Evolutionary conservation across 2,113 vertebrate species (phyloP).

Genomic region (Platichthys stellatus): DNA sequence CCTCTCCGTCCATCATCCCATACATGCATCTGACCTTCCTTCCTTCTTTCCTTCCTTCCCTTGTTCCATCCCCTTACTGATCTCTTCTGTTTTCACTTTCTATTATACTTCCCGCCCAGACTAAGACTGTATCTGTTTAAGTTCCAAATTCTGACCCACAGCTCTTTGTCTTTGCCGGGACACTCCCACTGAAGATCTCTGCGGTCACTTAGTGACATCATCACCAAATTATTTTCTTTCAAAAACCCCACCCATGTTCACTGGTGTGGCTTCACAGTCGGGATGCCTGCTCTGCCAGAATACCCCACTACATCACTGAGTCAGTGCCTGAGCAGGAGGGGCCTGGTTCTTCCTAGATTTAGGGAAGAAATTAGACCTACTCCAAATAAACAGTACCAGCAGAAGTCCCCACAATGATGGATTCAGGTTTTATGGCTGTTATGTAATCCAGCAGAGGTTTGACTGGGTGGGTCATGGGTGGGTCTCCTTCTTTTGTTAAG

Average conservation of each 20-base stretch:
- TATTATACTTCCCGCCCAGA: no score
- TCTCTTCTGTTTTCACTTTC: neutral
- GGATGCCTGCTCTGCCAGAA: constrained; percentile 40
- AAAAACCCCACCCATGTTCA: constrained; percentile 37
- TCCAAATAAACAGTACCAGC: constrained; percentile 25
- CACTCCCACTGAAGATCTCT: constrained; percentile 26
- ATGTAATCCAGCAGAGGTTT: constrained; percentile 31
- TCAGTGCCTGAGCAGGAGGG: constrained; percentile 13
- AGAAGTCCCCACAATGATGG: constrained; percentile 5
- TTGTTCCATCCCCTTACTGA: neutral
- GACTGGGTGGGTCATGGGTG: constrained; percentile 25
- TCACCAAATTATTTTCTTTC: neutral
- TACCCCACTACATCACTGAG: no score
- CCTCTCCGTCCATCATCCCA: neutral
- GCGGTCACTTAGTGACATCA: constrained; percentile 46
- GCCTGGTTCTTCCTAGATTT: constrained; percentile 15
- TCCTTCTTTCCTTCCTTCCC: constrained; percentile 4
- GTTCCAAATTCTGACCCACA: neutral
- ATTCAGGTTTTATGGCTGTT: constrained; percentile 3
- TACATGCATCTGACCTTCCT: constrained; percentile 14
- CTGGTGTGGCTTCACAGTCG: constrained; percentile 36
- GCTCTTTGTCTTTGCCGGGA: constrained; percentile 31
- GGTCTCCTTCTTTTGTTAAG: neutral
- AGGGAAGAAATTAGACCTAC: constrained; percentile 27
- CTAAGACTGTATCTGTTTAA: constrained; percentile 1